Evolutionary conservation across 2,888 invertebrate genomes (phyloP).

Genomic region (Carterocephalus palaemon): DNA sequence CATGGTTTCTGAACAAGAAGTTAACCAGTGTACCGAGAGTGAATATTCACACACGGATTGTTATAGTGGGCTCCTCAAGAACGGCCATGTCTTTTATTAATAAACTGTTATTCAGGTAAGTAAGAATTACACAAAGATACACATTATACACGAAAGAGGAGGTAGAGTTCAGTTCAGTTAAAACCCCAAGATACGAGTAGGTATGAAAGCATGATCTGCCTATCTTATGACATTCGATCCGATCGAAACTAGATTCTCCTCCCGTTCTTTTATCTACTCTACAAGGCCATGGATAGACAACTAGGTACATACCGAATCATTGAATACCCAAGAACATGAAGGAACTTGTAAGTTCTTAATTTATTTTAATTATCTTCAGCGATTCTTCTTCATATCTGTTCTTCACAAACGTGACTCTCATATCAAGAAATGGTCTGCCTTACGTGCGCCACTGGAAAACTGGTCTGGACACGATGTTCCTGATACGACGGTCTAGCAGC

Average conservation of each 20-base stretch:
- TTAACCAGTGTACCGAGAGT: conserved; percentile 65
- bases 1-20: conserved; percentile 68
- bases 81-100: conserved; percentile 81
- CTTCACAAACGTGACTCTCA: conserved; percentile 84
- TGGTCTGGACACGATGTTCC: conserved; percentile 68
- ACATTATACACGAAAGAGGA: no score
- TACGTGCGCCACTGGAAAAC: conserved; percentile 49
- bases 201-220: no score
- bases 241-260: no score
- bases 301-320: no score
- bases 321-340: no score
- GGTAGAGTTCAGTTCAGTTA: no score
- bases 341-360: no score
- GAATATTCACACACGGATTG: conserved; percentile 77
- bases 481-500: conserved; percentile 63
- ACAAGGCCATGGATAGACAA: no score
- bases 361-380: conserved; percentile 46
- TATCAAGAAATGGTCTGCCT: conserved; percentile 80
- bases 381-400: conserved; percentile 66
- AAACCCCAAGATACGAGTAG: no score
- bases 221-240: no score
- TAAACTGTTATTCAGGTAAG: conserved; percentile 74
- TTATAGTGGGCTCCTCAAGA: conserved; percentile 81
- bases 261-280: no score
- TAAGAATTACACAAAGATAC: no score